Evolutionary conservation across 2,113 vertebrate species (phyloP).

Genomic region (Himantopus leucocephalus): DNA sequence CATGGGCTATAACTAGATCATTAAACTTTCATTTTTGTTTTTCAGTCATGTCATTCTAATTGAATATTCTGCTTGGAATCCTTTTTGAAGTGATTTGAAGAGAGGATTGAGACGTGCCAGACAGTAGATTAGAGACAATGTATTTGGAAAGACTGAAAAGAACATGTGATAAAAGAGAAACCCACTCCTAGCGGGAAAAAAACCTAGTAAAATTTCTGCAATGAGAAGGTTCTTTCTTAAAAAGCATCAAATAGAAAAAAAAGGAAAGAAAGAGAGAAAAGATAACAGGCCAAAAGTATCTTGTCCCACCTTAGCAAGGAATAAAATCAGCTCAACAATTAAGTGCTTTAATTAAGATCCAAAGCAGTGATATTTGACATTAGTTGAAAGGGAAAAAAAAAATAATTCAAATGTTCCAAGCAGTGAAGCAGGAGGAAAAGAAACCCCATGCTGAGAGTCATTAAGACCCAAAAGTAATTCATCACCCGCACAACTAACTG

Average conservation of each 20-base stretch:
- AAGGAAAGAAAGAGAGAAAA: background rate
- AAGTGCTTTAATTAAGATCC: slow-evolving; percentile 12
- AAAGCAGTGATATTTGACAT: background rate
- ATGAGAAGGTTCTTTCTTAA: background rate
- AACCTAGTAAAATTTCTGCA: background rate
- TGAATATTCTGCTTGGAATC: background rate
- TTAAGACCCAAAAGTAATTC: slow-evolving; percentile 27
- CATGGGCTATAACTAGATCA: background rate
- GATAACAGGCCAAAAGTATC: background rate
- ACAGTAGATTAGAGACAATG: background rate
- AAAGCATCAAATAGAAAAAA: background rate
- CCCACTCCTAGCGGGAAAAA: background rate
- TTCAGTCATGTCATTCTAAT: background rate
- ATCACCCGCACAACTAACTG: background rate
- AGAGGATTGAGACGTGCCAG: background rate
- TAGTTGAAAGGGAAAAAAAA: background rate
- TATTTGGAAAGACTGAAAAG: background rate
- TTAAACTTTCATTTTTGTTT: slow-evolving; percentile 6
- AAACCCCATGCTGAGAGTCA: background rate
- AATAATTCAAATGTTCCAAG: background rate
- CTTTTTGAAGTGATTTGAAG: background rate
- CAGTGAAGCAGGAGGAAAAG: slow-evolving; percentile 28
- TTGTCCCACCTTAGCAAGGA: background rate
- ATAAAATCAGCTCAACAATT: background rate
- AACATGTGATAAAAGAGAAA: background rate